Percentiles rank a stretch among this genome's conserved stretches.
Evolutionary conservation across 92 coral and sea anemone genomes (phyloP).

Genomic region (Heliopora coerulea): DNA sequence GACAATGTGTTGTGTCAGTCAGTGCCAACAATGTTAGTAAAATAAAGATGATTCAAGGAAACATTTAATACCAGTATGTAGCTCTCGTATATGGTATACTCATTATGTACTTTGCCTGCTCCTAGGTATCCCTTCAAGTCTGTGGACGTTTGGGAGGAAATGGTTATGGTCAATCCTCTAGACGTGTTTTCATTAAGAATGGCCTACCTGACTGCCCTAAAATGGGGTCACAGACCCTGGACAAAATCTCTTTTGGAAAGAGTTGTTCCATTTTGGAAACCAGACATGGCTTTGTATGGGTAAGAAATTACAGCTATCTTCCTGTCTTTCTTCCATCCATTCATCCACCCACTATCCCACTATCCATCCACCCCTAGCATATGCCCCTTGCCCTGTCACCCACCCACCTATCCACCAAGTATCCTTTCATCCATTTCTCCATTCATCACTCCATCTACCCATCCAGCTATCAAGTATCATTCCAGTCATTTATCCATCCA

Average conservation of each 20-base stretch:
- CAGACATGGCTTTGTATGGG: conserved; percentile 40
- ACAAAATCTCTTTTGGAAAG: neutral
- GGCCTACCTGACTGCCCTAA: conserved; percentile 5
- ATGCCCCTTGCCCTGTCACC: neutral
- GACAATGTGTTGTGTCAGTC: too few relatives aligned
- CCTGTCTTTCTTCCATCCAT: neutral
- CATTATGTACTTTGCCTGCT: neutral
- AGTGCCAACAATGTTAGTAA: too few relatives aligned
- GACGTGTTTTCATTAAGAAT: conserved; percentile 21
- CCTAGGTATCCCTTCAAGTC: conserved; percentile 9
- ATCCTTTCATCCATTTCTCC: too few relatives aligned
- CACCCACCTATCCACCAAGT: neutral
- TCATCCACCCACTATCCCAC: neutral
- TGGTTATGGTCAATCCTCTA: conserved; percentile 14
- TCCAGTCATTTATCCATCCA: too few relatives aligned
- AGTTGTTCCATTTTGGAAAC: conserved; percentile 13
- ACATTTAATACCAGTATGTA: too few relatives aligned
- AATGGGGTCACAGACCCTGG: neutral
- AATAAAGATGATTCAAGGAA: too few relatives aligned
- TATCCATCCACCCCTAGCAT: neutral
- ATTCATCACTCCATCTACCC: too few relatives aligned
- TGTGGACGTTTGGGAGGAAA: conserved; percentile 7
- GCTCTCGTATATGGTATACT: too few relatives aligned
- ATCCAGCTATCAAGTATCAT: too few relatives aligned
- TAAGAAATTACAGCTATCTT: neutral